A percentile compares a stretch with the other conserved stretches of the same genome.
phyloP scores from a whole-genome alignment of 2,888 invertebrate genomes.

The Mimumesa dahlbomi region DNA sequence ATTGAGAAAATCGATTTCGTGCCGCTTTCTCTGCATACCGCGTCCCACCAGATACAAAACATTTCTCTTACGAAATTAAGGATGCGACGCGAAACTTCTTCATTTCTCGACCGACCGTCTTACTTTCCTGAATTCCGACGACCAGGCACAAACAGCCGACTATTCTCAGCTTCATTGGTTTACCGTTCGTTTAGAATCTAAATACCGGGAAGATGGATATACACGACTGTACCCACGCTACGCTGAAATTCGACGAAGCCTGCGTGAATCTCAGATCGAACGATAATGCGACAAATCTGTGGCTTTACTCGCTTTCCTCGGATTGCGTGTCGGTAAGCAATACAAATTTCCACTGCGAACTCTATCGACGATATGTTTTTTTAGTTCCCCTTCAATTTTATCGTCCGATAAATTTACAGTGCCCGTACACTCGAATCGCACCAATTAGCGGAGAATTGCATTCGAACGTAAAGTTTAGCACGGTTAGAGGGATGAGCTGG shows the following conservation, averaged over 20 bases:
- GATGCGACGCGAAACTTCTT: conserved; percentile 8
- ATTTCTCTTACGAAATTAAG: conserved; percentile 32
- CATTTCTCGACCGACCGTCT: no score
- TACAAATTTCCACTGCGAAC: no score
- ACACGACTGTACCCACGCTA: no score
- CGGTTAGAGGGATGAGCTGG: conserved; percentile 82
- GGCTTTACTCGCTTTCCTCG: conserved; percentile 86
- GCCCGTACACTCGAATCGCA: conserved; percentile 84
- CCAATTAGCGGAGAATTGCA: conserved; percentile 73
- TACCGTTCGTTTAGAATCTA: background rate
- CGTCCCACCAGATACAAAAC: background rate
- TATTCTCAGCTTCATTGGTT: no score
- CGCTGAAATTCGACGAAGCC: conserved; percentile 85
- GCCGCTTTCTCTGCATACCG: conserved; percentile 23
- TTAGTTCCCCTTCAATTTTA: background rate
- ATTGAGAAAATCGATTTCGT: no score
- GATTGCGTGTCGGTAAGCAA: conserved; percentile 86
- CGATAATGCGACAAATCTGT: conserved; percentile 77
- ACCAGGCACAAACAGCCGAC: no score
- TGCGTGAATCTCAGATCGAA: conserved; percentile 81
- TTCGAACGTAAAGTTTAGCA: conserved; percentile 81
- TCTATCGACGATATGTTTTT: no score
- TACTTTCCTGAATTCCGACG: no score
- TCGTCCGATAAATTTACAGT: conserved; percentile 80
- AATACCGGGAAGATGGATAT: conserved; percentile 18